These are phyloP conservation scores for Theristicus caerulescens DNA, from an alignment of 2,113 vertebrate genomes.

Conservation along the genomic window DNA sequence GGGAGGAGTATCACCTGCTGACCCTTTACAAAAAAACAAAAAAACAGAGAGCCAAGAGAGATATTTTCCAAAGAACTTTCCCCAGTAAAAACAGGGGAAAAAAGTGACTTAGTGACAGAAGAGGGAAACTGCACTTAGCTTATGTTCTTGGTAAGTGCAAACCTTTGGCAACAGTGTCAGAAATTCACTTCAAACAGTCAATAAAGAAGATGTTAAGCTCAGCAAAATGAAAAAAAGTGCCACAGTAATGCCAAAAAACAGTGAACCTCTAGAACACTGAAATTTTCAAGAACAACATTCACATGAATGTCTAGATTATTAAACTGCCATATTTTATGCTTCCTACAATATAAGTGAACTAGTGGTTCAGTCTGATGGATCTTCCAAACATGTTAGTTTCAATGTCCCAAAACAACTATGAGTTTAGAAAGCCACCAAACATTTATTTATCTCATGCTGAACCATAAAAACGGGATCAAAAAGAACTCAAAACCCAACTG, in stretches of 20 bases:
- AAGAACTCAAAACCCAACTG: accelerated
- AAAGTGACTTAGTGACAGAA: background rate
- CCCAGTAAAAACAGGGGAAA: background rate
- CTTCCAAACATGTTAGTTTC: background rate
- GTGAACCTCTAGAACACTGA: background rate
- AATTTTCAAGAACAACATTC: background rate
- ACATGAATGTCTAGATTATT: background rate
- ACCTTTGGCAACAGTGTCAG: background rate
- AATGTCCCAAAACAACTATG: background rate
- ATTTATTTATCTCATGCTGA: background rate
- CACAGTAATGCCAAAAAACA: background rate
- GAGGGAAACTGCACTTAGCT: background rate
- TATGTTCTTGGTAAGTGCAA: background rate
- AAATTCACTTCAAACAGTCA: background rate
- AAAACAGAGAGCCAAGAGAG: background rate
- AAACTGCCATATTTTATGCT: background rate
- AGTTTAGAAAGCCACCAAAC: background rate
- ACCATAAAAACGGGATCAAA: background rate
- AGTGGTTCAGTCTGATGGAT: background rate
- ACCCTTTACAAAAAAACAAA: background rate
- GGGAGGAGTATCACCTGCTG: background rate
- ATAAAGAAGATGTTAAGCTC: background rate
- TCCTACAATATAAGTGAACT: background rate
- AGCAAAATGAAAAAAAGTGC: background rate
- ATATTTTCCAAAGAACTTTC: background rate